Conservation (phyloP, 1,140 invertebrate genomes). For the Myzus persicae region DNA sequence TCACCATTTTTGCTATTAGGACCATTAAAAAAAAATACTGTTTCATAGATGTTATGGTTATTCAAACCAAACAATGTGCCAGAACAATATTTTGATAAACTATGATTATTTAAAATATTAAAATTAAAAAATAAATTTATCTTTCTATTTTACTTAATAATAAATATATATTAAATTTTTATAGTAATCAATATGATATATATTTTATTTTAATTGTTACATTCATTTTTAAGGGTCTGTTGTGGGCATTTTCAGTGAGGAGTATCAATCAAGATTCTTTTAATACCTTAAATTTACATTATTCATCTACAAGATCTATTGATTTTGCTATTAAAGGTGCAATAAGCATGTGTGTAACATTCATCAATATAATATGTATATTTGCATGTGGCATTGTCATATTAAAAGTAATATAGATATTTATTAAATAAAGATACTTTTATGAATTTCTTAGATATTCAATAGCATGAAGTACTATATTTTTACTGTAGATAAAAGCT, state of each 20-base stretch:
- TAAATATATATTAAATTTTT: no score
- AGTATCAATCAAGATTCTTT: conserved; percentile 12
- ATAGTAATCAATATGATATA: neutral
- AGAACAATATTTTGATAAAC: no score
- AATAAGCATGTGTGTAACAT: conserved; percentile 53
- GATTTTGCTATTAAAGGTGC: conserved; percentile 53
- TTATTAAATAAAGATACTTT: neutral
- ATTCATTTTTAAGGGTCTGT: conserved; percentile 31
- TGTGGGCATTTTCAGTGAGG: conserved; percentile 44
- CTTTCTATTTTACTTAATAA: neutral
- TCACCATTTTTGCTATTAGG: neutral
- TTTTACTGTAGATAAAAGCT: conserved; percentile 38
- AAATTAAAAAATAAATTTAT: neutral
- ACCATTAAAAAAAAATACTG: neutral
- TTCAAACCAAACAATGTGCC: neutral
- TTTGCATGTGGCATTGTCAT: conserved; percentile 47
- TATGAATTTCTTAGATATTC: no score
- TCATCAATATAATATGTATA: conserved; percentile 53
- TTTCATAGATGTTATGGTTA: neutral
- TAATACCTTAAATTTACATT: conserved; percentile 37
- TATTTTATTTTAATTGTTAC: neutral
- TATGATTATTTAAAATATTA: neutral
- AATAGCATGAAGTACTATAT: no score
- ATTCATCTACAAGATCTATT: conserved; percentile 21
- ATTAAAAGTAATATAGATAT: conserved; percentile 2